Conservation (phyloP, 2,888 invertebrate genomes). For the Tachina grossa region DNA sequence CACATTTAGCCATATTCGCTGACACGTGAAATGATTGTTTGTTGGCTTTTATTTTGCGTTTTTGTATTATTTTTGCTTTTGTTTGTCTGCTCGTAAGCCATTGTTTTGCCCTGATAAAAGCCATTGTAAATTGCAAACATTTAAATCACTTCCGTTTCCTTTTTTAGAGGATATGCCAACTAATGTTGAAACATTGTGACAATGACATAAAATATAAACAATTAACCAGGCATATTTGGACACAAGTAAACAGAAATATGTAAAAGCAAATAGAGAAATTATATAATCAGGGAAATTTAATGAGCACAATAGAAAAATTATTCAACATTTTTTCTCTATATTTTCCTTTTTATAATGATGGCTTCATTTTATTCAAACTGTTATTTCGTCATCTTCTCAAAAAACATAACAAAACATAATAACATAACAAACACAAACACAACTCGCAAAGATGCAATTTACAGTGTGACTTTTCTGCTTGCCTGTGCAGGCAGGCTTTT, state of each 20-base stretch:
- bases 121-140: conserved; percentile 70
- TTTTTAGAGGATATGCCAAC: conserved; percentile 66
- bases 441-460: too few species aligned
- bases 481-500: too few species aligned
- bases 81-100: conserved; percentile 1
- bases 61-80: conserved; percentile 14
- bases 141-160: conserved; percentile 71
- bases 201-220: conserved; percentile 62
- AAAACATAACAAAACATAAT: too few species aligned
- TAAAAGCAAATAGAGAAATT: neutral
- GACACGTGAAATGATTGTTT: conserved; percentile 41
- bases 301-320: neutral
- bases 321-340: neutral
- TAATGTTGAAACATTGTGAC: conserved; percentile 70
- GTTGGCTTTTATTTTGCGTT: conserved; percentile 30
- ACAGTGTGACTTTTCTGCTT: too few species aligned
- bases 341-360: conserved; percentile 33
- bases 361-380: conserved; percentile 36
- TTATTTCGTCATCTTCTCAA: too few species aligned
- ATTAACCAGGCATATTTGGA: conserved; percentile 19
- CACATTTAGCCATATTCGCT: conserved; percentile 40
- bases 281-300: neutral
- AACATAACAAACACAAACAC: too few species aligned
- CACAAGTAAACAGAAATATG: neutral
- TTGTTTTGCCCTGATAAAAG: conserved; percentile 53